Percentiles rank a stretch among this genome's conserved stretches.
Conservation (phyloP, 2,113 vertebrate species). For the Ardeotis arabs region DNA sequence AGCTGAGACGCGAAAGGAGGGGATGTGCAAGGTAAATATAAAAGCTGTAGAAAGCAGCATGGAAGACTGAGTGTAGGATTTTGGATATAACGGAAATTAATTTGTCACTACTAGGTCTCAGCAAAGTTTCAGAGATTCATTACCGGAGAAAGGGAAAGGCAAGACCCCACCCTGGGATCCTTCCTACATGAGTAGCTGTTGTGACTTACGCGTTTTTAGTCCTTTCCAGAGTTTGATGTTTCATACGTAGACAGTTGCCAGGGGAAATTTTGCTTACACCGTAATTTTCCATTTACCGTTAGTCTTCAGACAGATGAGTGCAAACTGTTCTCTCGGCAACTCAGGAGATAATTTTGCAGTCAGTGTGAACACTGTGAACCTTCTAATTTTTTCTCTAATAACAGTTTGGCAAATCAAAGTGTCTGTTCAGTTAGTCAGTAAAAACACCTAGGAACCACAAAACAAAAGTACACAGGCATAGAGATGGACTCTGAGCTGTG, state of each 20-base stretch:
- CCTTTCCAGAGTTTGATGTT: slow-evolving; percentile 1
- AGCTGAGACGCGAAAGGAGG: neutral
- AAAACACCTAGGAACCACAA: neutral
- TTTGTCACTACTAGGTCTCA: neutral
- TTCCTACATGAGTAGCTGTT: neutral
- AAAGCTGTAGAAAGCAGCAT: rapidly evolving
- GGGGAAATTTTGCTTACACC: slow-evolving; percentile 40
- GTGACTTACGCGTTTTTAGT: neutral
- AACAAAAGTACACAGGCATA: neutral
- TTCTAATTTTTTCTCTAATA: slow-evolving; percentile 47
- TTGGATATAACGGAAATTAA: neutral
- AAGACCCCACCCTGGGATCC: neutral
- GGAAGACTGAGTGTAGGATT: neutral
- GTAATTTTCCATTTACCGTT: slow-evolving; percentile 46
- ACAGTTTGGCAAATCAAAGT: slow-evolving; percentile 25
- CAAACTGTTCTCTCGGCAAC: slow-evolving; percentile 40
- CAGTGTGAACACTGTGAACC: slow-evolving; percentile 27
- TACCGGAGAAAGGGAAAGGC: neutral
- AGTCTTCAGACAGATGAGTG: slow-evolving; percentile 47
- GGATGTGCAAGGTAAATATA: neutral
- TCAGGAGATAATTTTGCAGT: slow-evolving; percentile 59
- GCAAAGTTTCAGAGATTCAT: neutral
- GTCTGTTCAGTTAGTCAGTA: slow-evolving; percentile 19
- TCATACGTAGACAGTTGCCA: slow-evolving; percentile 39
- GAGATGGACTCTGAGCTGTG: neutral